A percentile compares a stretch with the other conserved stretches of the same genome.
These are phyloP conservation scores for Cheumatopsyche charites DNA, from an alignment of 1,140 invertebrate species.

Conservation along the genomic window DNA sequence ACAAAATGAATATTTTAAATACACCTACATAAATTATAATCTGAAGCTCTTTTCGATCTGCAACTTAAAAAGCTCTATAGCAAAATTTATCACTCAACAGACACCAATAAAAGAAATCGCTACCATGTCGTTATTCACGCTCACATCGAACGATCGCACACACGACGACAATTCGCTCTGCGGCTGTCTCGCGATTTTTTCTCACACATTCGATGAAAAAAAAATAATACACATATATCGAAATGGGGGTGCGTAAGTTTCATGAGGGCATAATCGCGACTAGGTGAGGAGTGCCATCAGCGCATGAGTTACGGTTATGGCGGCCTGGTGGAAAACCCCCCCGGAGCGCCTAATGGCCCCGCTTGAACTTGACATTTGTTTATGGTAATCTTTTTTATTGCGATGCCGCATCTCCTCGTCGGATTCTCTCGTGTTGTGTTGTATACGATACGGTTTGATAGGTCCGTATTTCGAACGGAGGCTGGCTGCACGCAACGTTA, in stretches of 20 bases:
- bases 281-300: constrained; percentile 34
- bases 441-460: too few species aligned
- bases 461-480: too few species aligned
- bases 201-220: background rate
- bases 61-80: too few species aligned
- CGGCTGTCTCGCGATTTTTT: too few species aligned
- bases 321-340: constrained; percentile 17
- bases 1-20: too few species aligned
- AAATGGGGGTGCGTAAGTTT: constrained; percentile 18
- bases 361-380: constrained; percentile 48
- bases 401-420: constrained; percentile 22
- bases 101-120: too few species aligned
- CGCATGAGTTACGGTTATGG: constrained; percentile 46
- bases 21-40: too few species aligned
- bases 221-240: constrained; percentile 21
- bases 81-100: too few species aligned
- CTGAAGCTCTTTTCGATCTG: too few species aligned
- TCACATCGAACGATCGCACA: too few species aligned
- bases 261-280: constrained; percentile 31
- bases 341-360: constrained; percentile 19
- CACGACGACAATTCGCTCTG: background rate
- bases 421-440: too few species aligned
- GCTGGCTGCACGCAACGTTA: constrained; percentile 12
- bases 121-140: too few species aligned
- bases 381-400: constrained; percentile 47